Evolutionary conservation across 2,888 invertebrate species (phyloP), one percentile per base, ranked within the genome.

Genomic region (Cosmorhoe ocellata): DNA sequence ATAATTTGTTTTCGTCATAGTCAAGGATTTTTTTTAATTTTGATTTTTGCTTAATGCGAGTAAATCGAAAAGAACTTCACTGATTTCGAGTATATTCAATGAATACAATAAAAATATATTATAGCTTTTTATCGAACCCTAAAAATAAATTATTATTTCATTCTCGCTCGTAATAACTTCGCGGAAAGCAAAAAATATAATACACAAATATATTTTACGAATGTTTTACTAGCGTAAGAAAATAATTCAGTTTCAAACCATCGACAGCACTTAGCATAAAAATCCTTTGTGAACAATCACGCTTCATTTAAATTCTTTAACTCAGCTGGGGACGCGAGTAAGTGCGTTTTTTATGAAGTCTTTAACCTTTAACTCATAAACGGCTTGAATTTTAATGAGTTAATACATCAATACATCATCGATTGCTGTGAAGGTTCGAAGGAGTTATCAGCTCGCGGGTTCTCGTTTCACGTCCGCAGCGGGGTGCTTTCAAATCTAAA

Each of bases 341-440:
- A 76, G 75, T 76, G 63, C 69, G 59, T 75, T 78, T 83, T 81
- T 84, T 83, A 84, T 81, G 71, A 82, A 81, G 79, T 77, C 71
- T 84, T 84, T 83, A 85, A 85, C 84, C 84, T 84, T 84, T 81
- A 74, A 74, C 80, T 76, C 68, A 68, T 73, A 76, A 78, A 80
- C 79, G 76, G 80, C 82, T 81, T 80, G 79, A 77, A 84, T 85
- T 84, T 79, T 78, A 86, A 87, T 86, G 78, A 86, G 83, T 83
- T 81, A 85, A 87, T 85, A 82, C 77, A 74, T 84, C 84, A 76
- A 86, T 89, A 78, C 76, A 86, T 87, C 83, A 81, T 83, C 74
- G 69, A 66, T 65, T 80, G 66, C 63, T 58, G 67, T 56, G 66
- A 51, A 38, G 43, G 9, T 73, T 79, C 26, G 48, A 74, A 81